phyloP scores from a whole-genome alignment of 2,113 vertebrate genomes.

The Chitala chitala region DNA sequence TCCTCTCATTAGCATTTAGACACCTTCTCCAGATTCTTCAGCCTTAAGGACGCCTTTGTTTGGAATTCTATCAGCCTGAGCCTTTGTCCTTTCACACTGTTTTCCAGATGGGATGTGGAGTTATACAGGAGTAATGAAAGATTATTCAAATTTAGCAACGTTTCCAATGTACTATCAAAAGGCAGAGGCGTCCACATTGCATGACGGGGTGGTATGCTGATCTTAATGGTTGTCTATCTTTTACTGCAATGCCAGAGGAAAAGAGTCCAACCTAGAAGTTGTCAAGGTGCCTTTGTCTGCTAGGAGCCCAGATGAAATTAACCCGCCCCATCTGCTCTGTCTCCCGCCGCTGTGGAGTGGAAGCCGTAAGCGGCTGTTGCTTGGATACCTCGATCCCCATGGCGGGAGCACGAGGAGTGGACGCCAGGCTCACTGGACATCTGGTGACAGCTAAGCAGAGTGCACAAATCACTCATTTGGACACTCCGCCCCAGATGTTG shows the following conservation, averaged over 20 bases:
- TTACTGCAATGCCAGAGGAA: not conserved
- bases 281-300: conserved; percentile 8
- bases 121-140: not conserved
- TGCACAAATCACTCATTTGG: not conserved
- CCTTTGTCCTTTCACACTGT: not conserved
- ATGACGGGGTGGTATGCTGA: not conserved
- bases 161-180: not conserved
- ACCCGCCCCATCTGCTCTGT: not conserved
- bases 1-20: conserved; percentile 11
- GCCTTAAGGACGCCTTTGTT: not conserved
- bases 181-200: not conserved
- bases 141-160: not conserved
- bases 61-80: not conserved
- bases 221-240: not conserved
- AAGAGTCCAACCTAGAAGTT: not conserved
- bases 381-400: not conserved
- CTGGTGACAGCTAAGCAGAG: not conserved
- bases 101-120: conserved; percentile 2
- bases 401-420: not conserved
- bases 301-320: not conserved
- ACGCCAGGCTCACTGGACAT: not conserved
- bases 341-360: not conserved
- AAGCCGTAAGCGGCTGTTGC: not conserved
- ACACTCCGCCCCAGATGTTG: not conserved
- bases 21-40: not conserved